A percentile compares a stretch with the other conserved stretches of the same genome.
Conservation (phyloP, 2,888 invertebrate genomes). For the Rotaria magnacalcarata region DNA sequence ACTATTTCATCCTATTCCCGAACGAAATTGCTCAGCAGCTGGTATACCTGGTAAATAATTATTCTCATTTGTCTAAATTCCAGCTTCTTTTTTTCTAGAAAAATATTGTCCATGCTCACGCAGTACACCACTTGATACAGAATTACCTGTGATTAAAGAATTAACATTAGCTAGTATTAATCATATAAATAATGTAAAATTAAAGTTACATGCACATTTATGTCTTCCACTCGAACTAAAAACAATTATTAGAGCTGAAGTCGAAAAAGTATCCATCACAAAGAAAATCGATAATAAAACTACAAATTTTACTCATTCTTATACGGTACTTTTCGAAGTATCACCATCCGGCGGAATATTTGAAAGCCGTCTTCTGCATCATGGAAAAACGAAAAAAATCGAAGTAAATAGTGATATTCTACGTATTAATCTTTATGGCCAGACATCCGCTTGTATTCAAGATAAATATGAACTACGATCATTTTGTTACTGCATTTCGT, state of each 20-base stretch:
- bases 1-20: constrained; percentile 33
- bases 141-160: constrained; percentile 10
- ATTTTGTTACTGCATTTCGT: constrained; percentile 42
- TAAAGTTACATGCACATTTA: constrained; percentile 41
- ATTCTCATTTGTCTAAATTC: neutral
- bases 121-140: constrained; percentile 5
- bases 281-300: constrained; percentile 1
- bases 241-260: constrained; percentile 39
- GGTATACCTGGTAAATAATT: constrained; percentile 39
- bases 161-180: constrained; percentile 28
- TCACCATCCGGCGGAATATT: neutral
- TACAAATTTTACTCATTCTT: constrained; percentile 33
- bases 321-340: constrained; percentile 12
- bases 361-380: constrained; percentile 3
- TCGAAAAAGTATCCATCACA: neutral
- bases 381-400: neutral
- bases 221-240: constrained; percentile 38
- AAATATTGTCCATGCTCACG: constrained; percentile 33
- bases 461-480: constrained; percentile 38
- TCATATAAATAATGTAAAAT: constrained; percentile 36
- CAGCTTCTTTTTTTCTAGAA: neutral
- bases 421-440: constrained; percentile 40
- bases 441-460: constrained; percentile 40
- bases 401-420: constrained; percentile 36
- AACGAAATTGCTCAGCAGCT: constrained; percentile 38